phyloP scores from a whole-genome alignment of 2,797 vertebrate species.

The Orientallactaga sibirica region DNA sequence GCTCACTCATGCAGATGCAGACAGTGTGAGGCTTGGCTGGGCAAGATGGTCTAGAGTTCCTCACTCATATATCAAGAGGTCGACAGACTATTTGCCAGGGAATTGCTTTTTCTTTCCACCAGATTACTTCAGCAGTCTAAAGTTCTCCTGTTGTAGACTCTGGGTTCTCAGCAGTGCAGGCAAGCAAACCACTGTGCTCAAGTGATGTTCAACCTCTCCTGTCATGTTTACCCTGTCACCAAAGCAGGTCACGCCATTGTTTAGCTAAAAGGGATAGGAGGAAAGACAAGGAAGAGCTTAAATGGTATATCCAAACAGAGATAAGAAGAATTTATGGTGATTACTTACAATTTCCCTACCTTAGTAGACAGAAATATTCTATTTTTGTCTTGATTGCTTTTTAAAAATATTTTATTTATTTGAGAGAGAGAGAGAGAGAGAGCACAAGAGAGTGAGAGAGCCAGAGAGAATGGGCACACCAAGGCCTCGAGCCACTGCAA shows the following conservation, averaged over 20 bases:
- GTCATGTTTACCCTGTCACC: background rate
- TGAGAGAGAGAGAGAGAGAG: too few relatives aligned
- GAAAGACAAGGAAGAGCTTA: background rate
- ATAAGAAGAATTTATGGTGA: background rate
- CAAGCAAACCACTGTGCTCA: background rate
- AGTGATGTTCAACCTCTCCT: background rate
- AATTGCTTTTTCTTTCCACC: conserved; percentile 26
- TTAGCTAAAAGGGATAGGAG: background rate
- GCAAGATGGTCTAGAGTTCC: conserved; percentile 25
- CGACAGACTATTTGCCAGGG: background rate
- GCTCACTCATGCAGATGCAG: background rate
- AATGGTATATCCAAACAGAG: background rate
- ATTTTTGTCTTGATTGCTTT: conserved; percentile 13
- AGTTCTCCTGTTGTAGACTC: background rate
- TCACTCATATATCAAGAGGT: background rate
- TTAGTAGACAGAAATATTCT: background rate
- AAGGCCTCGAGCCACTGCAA: too few relatives aligned
- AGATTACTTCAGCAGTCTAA: background rate
- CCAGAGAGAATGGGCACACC: too few relatives aligned
- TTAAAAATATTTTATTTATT: too few relatives aligned
- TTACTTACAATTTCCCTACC: background rate
- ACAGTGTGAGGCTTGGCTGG: conserved; percentile 8
- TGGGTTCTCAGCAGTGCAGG: background rate
- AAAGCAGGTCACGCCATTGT: background rate
- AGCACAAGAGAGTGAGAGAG: too few relatives aligned